Conservation (phyloP, 2,888 invertebrate genomes). For the Chorisops tibialis region DNA sequence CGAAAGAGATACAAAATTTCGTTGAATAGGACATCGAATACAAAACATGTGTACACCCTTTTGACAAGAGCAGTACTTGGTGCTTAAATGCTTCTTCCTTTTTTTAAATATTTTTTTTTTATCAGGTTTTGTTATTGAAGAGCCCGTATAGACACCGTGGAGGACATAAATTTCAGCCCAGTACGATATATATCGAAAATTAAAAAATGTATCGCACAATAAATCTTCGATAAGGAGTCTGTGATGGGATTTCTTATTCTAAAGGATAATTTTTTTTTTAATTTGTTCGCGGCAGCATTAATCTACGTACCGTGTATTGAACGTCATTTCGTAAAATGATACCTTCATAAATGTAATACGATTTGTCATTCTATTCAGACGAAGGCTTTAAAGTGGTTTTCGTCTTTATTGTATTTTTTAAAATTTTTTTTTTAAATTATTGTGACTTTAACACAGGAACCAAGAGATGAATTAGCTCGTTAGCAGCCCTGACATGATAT, state of each 20-base stretch:
- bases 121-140: neutral
- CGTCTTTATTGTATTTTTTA: neutral
- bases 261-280: constrained; percentile 2
- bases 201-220: constrained; percentile 33
- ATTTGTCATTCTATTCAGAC: neutral
- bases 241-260: constrained; percentile 27
- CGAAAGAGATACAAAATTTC: constrained; percentile 23
- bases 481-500: too few species aligned
- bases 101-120: constrained; percentile 11
- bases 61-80: constrained; percentile 12
- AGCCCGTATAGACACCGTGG: constrained; percentile 15
- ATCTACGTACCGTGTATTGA: neutral
- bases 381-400: neutral
- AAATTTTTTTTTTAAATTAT: too few species aligned
- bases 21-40: constrained; percentile 24
- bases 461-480: too few species aligned
- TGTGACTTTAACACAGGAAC: too few species aligned
- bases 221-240: constrained; percentile 30
- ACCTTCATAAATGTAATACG: constrained; percentile 12
- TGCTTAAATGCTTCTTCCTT: constrained; percentile 3
- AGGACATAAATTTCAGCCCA: constrained; percentile 29
- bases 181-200: constrained; percentile 29
- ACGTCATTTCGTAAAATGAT: constrained; percentile 15
- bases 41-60: constrained; percentile 24
- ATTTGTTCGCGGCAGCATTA: constrained; percentile 1